A percentile compares a stretch with the other conserved stretches of the same genome.
Conservation (phyloP, 2,113 vertebrate species). For the Boulengeromyrus knoepffleri region DNA sequence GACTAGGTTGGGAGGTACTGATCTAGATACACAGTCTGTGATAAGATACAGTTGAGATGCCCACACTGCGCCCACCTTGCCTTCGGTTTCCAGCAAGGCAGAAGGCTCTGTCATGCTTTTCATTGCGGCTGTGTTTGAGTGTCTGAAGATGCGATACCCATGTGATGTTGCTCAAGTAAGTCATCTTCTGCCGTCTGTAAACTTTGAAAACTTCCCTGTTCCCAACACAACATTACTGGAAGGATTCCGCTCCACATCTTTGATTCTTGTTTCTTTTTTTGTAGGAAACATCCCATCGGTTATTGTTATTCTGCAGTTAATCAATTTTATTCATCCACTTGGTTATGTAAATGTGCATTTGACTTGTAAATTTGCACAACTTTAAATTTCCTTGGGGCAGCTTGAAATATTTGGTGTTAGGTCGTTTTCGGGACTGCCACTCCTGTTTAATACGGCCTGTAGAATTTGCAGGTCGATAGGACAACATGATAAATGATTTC, state of each 20-base stretch:
- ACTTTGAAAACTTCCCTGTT: neutral
- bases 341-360: neutral
- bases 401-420: neutral
- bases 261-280: neutral
- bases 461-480: neutral
- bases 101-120: neutral
- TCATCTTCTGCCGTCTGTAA: neutral
- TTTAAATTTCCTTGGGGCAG: neutral
- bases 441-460: neutral
- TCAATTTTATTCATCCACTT: neutral
- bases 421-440: neutral
- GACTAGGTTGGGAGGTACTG: neutral
- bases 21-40: neutral
- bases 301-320: neutral
- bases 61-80: neutral
- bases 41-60: neutral
- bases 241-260: neutral
- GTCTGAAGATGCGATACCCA: neutral
- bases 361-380: neutral
- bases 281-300: neutral
- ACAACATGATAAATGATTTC: neutral
- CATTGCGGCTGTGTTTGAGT: neutral
- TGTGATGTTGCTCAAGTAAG: neutral
- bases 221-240: too few relatives aligned
- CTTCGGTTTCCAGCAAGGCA: neutral